Evolutionary conservation across 1,140 invertebrate species (phyloP), one percentile per base, ranked within the genome.

Genomic region (Lethrus apterus): DNA sequence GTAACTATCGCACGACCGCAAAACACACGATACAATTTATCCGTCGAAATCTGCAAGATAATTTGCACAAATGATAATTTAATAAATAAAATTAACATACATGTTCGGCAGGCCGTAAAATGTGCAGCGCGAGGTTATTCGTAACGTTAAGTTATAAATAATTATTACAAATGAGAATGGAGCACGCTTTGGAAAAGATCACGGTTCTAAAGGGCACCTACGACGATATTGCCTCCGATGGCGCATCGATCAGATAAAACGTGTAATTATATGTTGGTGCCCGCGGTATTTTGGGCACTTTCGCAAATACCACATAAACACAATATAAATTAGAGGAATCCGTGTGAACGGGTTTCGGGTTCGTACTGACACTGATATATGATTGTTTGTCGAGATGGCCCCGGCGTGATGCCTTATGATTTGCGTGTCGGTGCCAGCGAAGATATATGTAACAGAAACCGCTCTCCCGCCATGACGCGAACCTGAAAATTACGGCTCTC

Each of bases 131-230:
- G n/a, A n/a, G n/a, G n/a, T n/a, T n/a, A n/a, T n/a, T n/a, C n/a
- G n/a, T n/a, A n/a, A n/a, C n/a, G n/a, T n/a, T 26, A 26, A 26
- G 24, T 26, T n/a, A n/a, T 26, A 26, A 26, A 26, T 26, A 26
- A 26, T 26, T 26, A n/a, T 26, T 26, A 26, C 5, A n/a, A 5
- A 26, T 7, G 24, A 26, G 24, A n/a, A n/a, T 7, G 24, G 24
- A n/a, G 24, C 5, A 5, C 5, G n/a, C 24, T 26, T 26, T 7
- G n/a, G 24, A 26, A 26, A 26, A 26, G 24, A 5, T 7, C 5
- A n/a, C n/a, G 7, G 24, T n/a, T 26, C n/a, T 26, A 26, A 26
- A n/a, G 7, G n/a, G 24, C 24, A 7, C n/a, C 24, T 26, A 7
- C n/a, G 24, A 26, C 5, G 7, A 5, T n/a, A n/a, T n/a, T 7